Evolutionary conservation across 2,113 vertebrate genomes (phyloP), one percentile per base, ranked within the genome.

Genomic region (Isichthys henryi): DNA sequence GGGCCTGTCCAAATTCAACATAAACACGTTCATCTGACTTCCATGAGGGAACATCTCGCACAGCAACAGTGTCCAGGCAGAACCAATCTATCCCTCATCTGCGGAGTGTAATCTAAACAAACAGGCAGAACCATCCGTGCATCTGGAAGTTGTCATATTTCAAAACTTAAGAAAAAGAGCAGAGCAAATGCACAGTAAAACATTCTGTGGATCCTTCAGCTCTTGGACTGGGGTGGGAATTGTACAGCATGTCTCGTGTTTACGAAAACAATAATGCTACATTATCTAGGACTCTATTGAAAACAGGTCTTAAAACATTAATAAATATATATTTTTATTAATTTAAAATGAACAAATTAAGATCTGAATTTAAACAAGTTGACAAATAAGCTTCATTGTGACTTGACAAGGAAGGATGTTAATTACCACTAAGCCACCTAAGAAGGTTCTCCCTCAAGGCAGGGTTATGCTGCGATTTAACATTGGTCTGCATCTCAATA

Each of bases 81-180:
- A 94, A 96, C 96, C 97, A 97, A 98, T 98, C 97, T 97, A 96
- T 91, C 95, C 96, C 97, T 99, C 97, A 97, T 96, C 96, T 97
- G 97, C 95, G 95, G 95, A 92, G 94, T 92, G 94, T 95, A 97
- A 97, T 96, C 97, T 96, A 98, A 99, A 98, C 97, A 98, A 96
- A 97, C 91, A 94, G 94, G 97, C 96, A 95, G 93, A 93, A 95
- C 89, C 82, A 94, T 94, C 96, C 94, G 94, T 95, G 96, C 96
- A 97, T 97, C 97, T 98, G 97, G 97, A 98, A 98, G 94, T 95
- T 96, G 96, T 98, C 97, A 96, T 95, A 93, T 95, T 95, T 90
- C 92, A 93, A 93, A 95, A 95, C 94, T 94, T 96, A 93, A 93
- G 93, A 93, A 96, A 43, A 95, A 90, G 70, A 88, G 88, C 27